Conservation (phyloP, 2,797 vertebrate species). For the Lateolabrax maculatus region DNA sequence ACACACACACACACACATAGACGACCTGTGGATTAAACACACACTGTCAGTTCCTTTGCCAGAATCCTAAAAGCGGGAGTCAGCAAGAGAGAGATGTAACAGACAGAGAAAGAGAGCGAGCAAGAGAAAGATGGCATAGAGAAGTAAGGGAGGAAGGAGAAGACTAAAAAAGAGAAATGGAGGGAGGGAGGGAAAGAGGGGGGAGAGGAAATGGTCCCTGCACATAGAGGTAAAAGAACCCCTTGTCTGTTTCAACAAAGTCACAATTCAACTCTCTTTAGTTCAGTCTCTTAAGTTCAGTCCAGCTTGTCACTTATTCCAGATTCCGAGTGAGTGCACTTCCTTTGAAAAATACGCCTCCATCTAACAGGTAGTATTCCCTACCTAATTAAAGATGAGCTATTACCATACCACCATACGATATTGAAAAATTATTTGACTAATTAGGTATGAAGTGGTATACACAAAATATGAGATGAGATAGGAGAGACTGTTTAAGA, state of each 20-base stretch:
- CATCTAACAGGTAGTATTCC: not conserved
- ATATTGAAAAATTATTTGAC: too few relatives aligned
- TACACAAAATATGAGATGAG: too few relatives aligned
- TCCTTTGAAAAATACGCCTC: not conserved
- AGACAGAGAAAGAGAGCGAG: constrained; percentile 34
- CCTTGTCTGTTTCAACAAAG: constrained; percentile 79
- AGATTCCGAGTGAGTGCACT: constrained; percentile 11
- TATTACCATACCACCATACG: too few relatives aligned
- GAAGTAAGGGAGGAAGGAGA: constrained; percentile 26
- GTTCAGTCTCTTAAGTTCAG: constrained; percentile 38
- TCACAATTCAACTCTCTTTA: constrained; percentile 71
- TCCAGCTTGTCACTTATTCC: constrained; percentile 30
- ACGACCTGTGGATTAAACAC: constrained; percentile 60
- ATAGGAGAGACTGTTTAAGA: not conserved
- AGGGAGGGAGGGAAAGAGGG: not conserved
- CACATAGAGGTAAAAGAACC: constrained; percentile 74
- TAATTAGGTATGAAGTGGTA: not conserved
- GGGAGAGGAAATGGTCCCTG: constrained; percentile 60
- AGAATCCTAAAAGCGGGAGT: constrained; percentile 57
- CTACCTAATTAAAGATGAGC: not conserved
- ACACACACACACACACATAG: constrained; percentile 26
- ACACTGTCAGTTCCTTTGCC: constrained; percentile 68
- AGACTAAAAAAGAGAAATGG: constrained; percentile 52
- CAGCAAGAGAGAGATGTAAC: constrained; percentile 44
- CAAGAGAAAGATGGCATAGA: constrained; percentile 37